Evolutionary conservation across 2,113 vertebrate species (phyloP).

Genomic region (Balaenoptera acutorostrata): DNA sequence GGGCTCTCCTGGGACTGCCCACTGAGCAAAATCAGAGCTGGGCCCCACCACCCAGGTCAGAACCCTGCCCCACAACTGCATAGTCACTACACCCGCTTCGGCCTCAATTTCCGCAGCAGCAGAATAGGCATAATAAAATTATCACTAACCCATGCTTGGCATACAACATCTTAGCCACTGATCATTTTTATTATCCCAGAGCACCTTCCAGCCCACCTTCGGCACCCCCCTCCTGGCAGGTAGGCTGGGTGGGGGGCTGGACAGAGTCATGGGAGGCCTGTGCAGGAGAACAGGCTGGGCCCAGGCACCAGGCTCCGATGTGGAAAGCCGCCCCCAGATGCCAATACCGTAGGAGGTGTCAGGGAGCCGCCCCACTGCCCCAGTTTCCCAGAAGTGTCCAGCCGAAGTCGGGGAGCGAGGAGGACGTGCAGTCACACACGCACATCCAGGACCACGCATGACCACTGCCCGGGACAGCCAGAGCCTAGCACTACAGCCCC

Average conservation of each 20-base stretch:
- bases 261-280: background rate
- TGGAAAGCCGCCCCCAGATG: background rate
- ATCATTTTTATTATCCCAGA: background rate
- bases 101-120: background rate
- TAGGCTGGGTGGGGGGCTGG: background rate
- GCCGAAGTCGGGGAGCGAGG: no score
- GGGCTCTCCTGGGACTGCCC: background rate
- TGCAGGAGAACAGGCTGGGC: background rate
- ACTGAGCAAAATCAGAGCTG: background rate
- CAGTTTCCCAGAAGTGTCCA: background rate
- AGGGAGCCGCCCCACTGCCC: background rate
- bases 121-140: background rate
- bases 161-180: background rate
- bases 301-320: background rate
- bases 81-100: background rate
- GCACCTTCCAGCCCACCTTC: background rate
- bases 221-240: background rate
- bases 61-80: background rate
- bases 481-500: background rate
- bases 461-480: background rate
- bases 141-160: background rate
- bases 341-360: background rate
- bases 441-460: rapidly evolving
- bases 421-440: background rate
- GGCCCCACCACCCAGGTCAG: background rate